These are phyloP conservation scores for Hirudinaria manillensis DNA, from an alignment of 2,888 invertebrate genomes.

Conservation along the genomic window DNA sequence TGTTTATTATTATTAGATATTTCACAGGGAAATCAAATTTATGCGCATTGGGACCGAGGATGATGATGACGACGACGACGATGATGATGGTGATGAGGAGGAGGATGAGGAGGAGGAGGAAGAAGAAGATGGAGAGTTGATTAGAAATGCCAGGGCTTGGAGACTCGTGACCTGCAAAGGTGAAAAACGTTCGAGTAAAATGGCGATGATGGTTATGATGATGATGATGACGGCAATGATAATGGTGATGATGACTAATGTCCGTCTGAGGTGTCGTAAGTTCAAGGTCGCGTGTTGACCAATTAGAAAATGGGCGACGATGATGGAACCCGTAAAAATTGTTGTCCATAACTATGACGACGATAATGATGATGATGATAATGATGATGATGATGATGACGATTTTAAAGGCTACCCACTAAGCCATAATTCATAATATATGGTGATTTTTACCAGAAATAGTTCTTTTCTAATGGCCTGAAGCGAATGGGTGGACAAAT, in stretches of 20 bases:
- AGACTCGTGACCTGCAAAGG: no score
- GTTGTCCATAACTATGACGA: background rate
- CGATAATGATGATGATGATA: background rate
- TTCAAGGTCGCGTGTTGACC: background rate
- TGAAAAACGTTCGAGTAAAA: no score
- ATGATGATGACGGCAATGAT: slow-evolving; percentile 5
- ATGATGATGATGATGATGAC: slow-evolving; percentile 11
- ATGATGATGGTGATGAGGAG: background rate
- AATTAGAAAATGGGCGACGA: background rate
- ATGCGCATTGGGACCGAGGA: no score
- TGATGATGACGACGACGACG: background rate
- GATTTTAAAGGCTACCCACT: background rate
- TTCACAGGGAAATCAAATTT: no score
- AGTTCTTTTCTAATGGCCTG: no score
- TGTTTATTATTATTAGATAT: no score
- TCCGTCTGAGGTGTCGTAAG: background rate
- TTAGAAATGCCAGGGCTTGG: background rate
- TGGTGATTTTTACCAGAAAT: no score
- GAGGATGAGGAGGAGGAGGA: background rate
- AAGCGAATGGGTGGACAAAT: no score
- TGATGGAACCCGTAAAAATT: no score
- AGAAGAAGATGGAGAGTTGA: background rate
- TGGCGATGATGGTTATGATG: background rate
- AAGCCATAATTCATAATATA: no score
- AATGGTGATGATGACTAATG: background rate